phyloP scores from a whole-genome alignment of 2,888 invertebrate species.

The Elegia similella region DNA sequence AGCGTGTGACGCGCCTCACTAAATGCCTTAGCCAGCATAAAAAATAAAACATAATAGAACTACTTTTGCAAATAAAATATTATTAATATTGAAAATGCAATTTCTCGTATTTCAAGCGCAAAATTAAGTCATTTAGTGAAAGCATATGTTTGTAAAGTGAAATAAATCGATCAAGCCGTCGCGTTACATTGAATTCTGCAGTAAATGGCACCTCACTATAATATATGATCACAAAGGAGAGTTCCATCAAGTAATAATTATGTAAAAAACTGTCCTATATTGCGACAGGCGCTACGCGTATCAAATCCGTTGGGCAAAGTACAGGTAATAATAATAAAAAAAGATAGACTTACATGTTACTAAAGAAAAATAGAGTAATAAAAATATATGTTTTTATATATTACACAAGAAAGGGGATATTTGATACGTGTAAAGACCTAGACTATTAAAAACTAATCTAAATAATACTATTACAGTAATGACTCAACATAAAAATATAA shows the following conservation, averaged over 20 bases:
- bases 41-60: slow-evolving; percentile 3
- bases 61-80: slow-evolving; percentile 4
- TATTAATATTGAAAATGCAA: not conserved
- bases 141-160: slow-evolving; percentile 36
- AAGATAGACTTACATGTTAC: slow-evolving; percentile 5
- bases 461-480: slow-evolving; percentile 40
- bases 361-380: slow-evolving; percentile 8
- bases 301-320: slow-evolving; percentile 16
- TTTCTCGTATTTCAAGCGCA: not conserved
- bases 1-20: slow-evolving; percentile 46
- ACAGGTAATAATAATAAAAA: not conserved
- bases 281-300: slow-evolving; percentile 30
- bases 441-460: slow-evolving; percentile 31
- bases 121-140: slow-evolving; percentile 46
- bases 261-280: slow-evolving; percentile 24
- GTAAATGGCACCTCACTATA: slow-evolving; percentile 75
- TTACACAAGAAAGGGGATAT: slow-evolving; percentile 8
- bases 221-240: slow-evolving; percentile 65
- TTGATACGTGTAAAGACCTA: slow-evolving; percentile 19
- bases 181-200: slow-evolving; percentile 57
- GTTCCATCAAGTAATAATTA: slow-evolving; percentile 37
- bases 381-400: slow-evolving; percentile 17
- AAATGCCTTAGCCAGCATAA: slow-evolving; percentile 49
- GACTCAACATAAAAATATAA: slow-evolving; percentile 40
- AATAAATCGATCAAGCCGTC: slow-evolving; percentile 53